Percentiles rank a stretch among this genome's conserved stretches.
Conservation (phyloP, 2,888 invertebrate species). For the Cremastinae sp. region DNA sequence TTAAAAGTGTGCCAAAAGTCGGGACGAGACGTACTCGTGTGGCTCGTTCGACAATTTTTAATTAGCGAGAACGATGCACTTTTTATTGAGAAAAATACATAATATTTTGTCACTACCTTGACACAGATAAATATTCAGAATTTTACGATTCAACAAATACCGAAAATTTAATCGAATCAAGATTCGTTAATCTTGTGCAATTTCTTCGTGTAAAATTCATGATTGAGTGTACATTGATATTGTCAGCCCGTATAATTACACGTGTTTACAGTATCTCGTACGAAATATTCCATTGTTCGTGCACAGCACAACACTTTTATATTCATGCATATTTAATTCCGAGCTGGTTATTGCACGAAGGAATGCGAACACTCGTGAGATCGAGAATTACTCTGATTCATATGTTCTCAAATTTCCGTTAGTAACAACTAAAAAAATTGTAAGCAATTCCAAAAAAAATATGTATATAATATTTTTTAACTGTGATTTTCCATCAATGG, state of each 20-base stretch:
- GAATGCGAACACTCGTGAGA: constrained; percentile 45
- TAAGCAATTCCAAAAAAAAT: too few species aligned
- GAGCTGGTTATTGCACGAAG: constrained; percentile 17
- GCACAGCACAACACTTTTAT: too few species aligned
- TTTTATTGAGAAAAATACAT: not conserved
- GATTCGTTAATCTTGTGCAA: constrained; percentile 10
- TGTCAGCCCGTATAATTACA: constrained; percentile 10
- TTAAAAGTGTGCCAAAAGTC: not conserved
- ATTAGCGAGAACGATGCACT: too few species aligned
- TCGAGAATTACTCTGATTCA: constrained; percentile 53
- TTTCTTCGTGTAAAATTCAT: constrained; percentile 28
- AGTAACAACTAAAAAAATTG: too few species aligned
- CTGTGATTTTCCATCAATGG: too few species aligned
- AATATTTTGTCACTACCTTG: not conserved
- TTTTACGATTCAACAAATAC: too few species aligned
- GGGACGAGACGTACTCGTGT: not conserved
- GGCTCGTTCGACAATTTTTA: too few species aligned
- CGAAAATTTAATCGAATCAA: too few species aligned
- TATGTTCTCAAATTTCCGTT: constrained; percentile 40
- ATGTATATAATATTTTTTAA: too few species aligned
- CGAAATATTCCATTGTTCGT: constrained; percentile 51
- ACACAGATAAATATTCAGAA: too few species aligned
- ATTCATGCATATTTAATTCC: not conserved
- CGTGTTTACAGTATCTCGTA: constrained; percentile 28
- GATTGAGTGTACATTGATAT: constrained; percentile 39